Percentiles rank a stretch among this genome's conserved stretches.
phyloP scores from a whole-genome alignment of 2,888 invertebrate species.

The Pachymerium ferrugineum region DNA sequence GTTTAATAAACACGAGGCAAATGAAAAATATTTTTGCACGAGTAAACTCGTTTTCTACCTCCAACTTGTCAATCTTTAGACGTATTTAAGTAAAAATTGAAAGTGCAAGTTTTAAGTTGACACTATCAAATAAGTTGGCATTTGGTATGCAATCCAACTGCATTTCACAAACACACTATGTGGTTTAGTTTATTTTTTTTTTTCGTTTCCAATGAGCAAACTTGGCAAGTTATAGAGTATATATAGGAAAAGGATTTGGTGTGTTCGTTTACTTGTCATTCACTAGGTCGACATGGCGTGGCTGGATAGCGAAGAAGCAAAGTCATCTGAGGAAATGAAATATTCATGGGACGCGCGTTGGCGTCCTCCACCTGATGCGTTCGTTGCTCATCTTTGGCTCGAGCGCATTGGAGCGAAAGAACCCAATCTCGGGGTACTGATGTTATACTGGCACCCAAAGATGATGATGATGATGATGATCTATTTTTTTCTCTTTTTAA shows the following conservation, averaged over 20 bases:
- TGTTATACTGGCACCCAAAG: neutral
- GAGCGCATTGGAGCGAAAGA: neutral
- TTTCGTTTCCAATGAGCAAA: neutral
- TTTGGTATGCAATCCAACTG: no score
- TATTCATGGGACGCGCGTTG: slow-evolving; percentile 18
- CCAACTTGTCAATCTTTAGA: no score
- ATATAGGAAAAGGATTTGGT: slow-evolving; percentile 10
- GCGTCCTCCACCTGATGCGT: slow-evolving; percentile 20
- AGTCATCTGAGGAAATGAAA: slow-evolving; percentile 23
- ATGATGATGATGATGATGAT: slow-evolving; percentile 5
- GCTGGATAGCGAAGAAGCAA: slow-evolving; percentile 11
- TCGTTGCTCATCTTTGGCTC: slow-evolving; percentile 27
- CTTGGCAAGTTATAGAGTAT: neutral
- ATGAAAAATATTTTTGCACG: no score
- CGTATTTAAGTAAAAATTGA: no score
- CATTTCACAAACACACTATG: no score
- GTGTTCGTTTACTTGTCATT: slow-evolving; percentile 27
- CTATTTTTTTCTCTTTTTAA: no score
- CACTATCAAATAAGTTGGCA: no score
- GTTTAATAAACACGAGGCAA: no score
- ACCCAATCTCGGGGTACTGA: neutral
- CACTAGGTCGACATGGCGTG: slow-evolving; percentile 20
- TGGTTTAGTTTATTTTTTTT: neutral
- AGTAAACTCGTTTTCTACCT: no score
- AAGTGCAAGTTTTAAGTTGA: no score